Evolutionary conservation across 2,888 invertebrate species (phyloP).

Genomic region (Perizoma flavofasciatum): DNA sequence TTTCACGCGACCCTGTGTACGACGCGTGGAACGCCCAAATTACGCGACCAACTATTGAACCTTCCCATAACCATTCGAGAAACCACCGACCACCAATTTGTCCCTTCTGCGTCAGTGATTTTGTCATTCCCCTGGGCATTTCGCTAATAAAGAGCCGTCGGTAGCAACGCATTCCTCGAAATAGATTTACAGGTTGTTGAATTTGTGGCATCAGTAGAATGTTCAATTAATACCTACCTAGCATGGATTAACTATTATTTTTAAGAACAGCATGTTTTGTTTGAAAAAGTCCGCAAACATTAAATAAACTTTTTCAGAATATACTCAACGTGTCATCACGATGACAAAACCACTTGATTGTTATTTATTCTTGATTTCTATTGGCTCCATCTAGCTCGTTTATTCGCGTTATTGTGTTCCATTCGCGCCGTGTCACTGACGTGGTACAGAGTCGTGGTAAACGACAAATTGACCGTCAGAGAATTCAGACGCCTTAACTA

Average conservation of each 20-base stretch:
- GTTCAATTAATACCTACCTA: too few species aligned
- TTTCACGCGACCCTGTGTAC: constrained; percentile 61
- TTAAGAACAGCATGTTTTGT: too few species aligned
- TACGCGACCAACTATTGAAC: constrained; percentile 60
- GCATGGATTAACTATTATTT: too few species aligned
- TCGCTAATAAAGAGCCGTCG: constrained; percentile 54
- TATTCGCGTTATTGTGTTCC: constrained; percentile 44
- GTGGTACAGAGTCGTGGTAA: constrained; percentile 28
- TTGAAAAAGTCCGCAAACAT: too few species aligned
- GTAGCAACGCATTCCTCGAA: constrained; percentile 48
- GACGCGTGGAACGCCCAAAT: constrained; percentile 63
- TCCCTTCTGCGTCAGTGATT: constrained; percentile 71
- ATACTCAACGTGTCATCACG: too few species aligned
- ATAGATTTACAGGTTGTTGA: constrained; percentile 48
- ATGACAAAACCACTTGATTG: too few species aligned
- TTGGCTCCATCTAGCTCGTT: constrained; percentile 14
- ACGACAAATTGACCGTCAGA: constrained; percentile 59
- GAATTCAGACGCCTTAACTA: constrained; percentile 58
- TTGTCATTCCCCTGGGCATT: constrained; percentile 58
- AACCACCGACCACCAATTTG: constrained; percentile 69
- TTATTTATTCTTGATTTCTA: too few species aligned
- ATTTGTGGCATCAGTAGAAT: constrained; percentile 13
- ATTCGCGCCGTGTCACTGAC: constrained; percentile 37
- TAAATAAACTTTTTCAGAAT: too few species aligned
- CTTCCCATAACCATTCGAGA: constrained; percentile 62